Evolutionary conservation across 2,888 invertebrate species (phyloP), one percentile per base, ranked within the genome.

Genomic region (Dexiosoma caninum): DNA sequence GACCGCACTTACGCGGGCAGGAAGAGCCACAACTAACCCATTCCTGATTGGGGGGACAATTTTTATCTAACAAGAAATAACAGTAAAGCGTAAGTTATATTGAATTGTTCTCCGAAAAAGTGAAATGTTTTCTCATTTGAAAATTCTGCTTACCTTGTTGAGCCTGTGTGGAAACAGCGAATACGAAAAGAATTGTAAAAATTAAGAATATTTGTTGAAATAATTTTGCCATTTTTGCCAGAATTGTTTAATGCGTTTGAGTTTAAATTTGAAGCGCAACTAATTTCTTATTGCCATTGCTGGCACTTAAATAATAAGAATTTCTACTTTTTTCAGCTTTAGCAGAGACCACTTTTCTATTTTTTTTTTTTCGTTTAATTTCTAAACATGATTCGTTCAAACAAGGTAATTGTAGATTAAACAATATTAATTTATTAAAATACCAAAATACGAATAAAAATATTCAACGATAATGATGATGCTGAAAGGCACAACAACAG

Each of bases 21-120:
- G 77, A 69, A 21, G 16, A 53, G 19, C 82, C 83, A 53, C 83
- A 83, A 1, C 10, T 21, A 7, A 21, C 35, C 59, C 53, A 82
- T 35, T 70, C 76, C 14, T 76, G 57, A 76, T 83, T 79, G 8
- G 12, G 2, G 1, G 70, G 72, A 40, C 74, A 66, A 3, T 16
- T 9, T 53, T 37, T n/a, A 10, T 3, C 76, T 69, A 7, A 27
- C 23, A n/a, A 6, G n/a, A n/a, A n/a, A n/a, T n/a, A 21, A 27
- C 6, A 27, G 27, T 27, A n/a, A n/a, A n/a, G n/a, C n/a, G n/a
- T n/a, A n/a, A n/a, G n/a, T n/a, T n/a, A n/a, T n/a, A 27, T 27
- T 3, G 27, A n/a, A n/a, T 6, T 27, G 27, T 27, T 27, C 3
- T 27, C 4, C 6, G 27, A 27, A 27, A 27, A 27, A 27, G n/a